Conservation (phyloP, 2,888 invertebrate genomes). For the Yponomeuta malinellus region DNA sequence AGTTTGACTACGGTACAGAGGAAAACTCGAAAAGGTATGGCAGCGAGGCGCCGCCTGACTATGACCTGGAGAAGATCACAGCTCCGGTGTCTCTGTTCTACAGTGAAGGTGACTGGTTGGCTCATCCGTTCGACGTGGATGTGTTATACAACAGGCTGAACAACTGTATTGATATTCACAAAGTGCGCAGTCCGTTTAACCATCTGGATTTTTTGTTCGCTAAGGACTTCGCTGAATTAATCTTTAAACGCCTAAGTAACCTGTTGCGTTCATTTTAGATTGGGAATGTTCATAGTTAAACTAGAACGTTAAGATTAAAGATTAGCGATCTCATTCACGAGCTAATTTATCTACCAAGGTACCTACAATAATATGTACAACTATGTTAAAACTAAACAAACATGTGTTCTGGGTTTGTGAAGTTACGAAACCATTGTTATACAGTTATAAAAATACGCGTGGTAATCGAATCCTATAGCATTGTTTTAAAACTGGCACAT, state of each 20-base stretch:
- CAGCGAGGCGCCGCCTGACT: constrained; percentile 38
- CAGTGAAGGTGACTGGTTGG: constrained; percentile 78
- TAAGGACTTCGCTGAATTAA: constrained; percentile 44
- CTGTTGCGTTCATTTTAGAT: neutral
- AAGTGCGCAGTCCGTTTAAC: constrained; percentile 66
- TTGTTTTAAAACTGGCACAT: no score
- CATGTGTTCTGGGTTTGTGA: no score
- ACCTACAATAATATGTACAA: no score
- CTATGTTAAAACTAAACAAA: no score
- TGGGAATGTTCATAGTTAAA: neutral
- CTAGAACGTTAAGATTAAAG: no score
- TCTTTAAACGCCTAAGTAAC: constrained; percentile 23
- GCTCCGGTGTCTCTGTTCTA: constrained; percentile 53
- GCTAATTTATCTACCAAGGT: no score
- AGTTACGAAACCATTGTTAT: no score
- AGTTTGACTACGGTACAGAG: constrained; percentile 44
- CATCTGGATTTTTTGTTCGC: constrained; percentile 56
- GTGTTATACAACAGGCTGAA: constrained; percentile 65
- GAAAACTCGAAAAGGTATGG: constrained; percentile 58
- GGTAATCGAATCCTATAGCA: no score
- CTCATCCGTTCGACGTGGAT: constrained; percentile 74
- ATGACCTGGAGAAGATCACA: constrained; percentile 38
- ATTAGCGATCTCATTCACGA: no score
- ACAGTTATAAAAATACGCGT: no score
- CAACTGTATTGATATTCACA: constrained; percentile 71